Percentiles rank a stretch among this genome's conserved stretches.
These are phyloP conservation scores for Electrophaes corylata DNA, from an alignment of 2,888 invertebrate species.

Conservation along the genomic window DNA sequence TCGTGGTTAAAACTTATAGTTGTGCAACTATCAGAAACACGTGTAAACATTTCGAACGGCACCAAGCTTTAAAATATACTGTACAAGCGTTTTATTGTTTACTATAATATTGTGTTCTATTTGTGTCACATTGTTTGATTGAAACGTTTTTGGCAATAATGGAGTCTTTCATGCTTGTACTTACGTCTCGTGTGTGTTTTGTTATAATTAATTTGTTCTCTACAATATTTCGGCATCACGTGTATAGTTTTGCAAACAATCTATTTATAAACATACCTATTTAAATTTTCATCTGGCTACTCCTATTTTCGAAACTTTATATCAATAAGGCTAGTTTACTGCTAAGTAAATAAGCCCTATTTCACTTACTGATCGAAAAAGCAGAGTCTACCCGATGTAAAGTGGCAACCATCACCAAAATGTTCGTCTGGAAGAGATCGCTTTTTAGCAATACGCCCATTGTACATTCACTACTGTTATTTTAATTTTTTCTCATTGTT, in stretches of 20 bases:
- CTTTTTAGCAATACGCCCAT: too few relatives aligned
- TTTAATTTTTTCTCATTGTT: too few relatives aligned
- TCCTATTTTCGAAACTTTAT: too few relatives aligned
- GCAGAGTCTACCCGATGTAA: too few relatives aligned
- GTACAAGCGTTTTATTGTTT: not conserved
- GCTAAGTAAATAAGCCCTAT: too few relatives aligned
- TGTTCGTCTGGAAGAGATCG: too few relatives aligned
- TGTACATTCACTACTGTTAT: too few relatives aligned
- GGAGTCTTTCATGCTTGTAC: not conserved
- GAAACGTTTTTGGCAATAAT: conserved; percentile 9
- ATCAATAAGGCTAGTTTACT: too few relatives aligned
- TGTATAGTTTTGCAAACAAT: not conserved
- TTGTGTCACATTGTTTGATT: not conserved
- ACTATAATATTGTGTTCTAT: not conserved
- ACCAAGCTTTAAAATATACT: not conserved
- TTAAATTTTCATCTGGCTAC: too few relatives aligned
- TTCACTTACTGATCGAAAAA: too few relatives aligned
- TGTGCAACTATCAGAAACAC: not conserved
- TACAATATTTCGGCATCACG: not conserved
- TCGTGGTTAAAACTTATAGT: not conserved
- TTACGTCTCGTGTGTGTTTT: not conserved
- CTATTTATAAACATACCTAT: not conserved
- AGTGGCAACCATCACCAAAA: too few relatives aligned
- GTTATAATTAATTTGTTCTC: not conserved
- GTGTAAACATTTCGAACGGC: not conserved